Percentiles rank a stretch among this genome's conserved stretches.
These are phyloP conservation scores for Cryptocephalus primarius DNA, from an alignment of 2,888 invertebrate genomes.

Conservation along the genomic window DNA sequence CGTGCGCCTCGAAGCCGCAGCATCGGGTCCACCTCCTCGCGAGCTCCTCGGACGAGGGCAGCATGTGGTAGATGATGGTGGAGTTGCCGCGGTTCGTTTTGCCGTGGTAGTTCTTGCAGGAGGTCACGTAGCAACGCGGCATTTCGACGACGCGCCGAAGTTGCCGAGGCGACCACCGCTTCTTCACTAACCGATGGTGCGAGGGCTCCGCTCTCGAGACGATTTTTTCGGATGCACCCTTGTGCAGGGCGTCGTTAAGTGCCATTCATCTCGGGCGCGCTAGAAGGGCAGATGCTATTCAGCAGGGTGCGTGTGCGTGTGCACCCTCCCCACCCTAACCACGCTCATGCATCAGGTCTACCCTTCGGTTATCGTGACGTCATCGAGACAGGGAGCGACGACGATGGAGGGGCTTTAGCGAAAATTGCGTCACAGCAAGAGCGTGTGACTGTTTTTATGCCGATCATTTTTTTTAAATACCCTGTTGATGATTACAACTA, in stretches of 20 bases:
- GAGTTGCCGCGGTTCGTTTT: conserved; percentile 35
- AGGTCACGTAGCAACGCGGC: conserved; percentile 44
- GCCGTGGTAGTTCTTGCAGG: conserved; percentile 43
- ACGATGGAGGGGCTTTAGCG: too few relatives aligned
- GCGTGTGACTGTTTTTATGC: too few relatives aligned
- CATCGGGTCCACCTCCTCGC: conserved; percentile 39
- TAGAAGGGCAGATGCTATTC: too few relatives aligned
- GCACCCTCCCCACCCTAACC: neutral
- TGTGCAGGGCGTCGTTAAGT: neutral
- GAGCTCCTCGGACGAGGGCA: conserved; percentile 39
- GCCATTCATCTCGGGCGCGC: too few relatives aligned
- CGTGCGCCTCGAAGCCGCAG: conserved; percentile 30
- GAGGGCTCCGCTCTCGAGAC: too few relatives aligned
- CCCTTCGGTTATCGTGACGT: neutral
- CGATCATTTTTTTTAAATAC: too few relatives aligned
- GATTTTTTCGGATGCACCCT: neutral
- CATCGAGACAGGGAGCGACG: neutral
- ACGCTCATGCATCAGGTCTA: neutral
- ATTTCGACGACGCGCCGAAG: conserved; percentile 27
- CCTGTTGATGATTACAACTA: too few relatives aligned
- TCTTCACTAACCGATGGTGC: too few relatives aligned
- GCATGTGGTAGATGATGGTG: conserved; percentile 41
- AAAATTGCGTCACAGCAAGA: too few relatives aligned
- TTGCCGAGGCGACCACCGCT: neutral
- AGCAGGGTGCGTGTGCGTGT: too few relatives aligned